Conservation (phyloP, 2,888 invertebrate genomes). For the Meta bourneti region DNA sequence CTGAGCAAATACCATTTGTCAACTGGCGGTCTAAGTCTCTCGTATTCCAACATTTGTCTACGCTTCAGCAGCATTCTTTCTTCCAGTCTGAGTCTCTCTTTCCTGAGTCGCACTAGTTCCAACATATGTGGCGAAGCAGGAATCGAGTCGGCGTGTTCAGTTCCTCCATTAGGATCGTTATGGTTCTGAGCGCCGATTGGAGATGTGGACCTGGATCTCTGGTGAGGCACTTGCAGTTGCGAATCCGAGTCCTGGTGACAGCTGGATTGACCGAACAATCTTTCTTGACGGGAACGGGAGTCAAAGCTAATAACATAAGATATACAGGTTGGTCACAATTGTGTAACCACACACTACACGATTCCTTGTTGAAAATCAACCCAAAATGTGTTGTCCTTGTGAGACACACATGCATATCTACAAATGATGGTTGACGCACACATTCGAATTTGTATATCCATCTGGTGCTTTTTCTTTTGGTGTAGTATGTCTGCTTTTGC, state of each 20-base stretch:
- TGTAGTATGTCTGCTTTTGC: too few species aligned
- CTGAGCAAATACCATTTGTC: slow-evolving; percentile 38
- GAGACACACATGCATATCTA: too few species aligned
- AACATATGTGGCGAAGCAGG: slow-evolving; percentile 46
- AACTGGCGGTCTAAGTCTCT: slow-evolving; percentile 60
- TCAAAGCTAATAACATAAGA: too few species aligned
- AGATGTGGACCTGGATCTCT: slow-evolving; percentile 28
- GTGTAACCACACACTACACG: too few species aligned
- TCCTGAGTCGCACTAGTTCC: slow-evolving; percentile 45
- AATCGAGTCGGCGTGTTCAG: neutral
- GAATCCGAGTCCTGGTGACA: neutral
- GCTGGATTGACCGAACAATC: neutral
- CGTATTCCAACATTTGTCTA: slow-evolving; percentile 39
- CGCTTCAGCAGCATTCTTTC: slow-evolving; percentile 54
- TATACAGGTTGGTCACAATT: too few species aligned
- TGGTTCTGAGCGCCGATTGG: neutral
- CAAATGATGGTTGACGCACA: too few species aligned
- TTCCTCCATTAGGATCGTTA: neutral
- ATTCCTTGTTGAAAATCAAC: too few species aligned
- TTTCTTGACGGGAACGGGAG: too few species aligned
- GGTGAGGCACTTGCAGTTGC: neutral
- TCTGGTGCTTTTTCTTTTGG: too few species aligned
- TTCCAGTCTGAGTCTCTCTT: slow-evolving; percentile 52
- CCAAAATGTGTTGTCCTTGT: too few species aligned
- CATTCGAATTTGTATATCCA: too few species aligned